Evolutionary conservation across 2,888 invertebrate genomes (phyloP), one percentile per base, ranked within the genome.

Genomic region (Drosophila lutescens): DNA sequence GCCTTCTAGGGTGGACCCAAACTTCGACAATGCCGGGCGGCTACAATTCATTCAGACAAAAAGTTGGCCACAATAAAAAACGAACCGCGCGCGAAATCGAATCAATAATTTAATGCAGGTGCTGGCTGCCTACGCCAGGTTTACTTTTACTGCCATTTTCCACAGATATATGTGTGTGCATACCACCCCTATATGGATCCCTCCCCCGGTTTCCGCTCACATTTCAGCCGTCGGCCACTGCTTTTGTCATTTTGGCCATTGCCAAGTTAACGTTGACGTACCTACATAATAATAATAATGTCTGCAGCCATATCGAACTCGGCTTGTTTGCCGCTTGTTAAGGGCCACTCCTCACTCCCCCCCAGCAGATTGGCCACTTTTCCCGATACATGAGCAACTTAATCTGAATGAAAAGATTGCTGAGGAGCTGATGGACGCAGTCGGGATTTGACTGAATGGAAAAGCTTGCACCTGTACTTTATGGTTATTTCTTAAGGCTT

Each of bases 21-120:
- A 76, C 77, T 76, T 74, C 81, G 79, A 79, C 79, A 71, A 68
- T 69, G 70, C 44, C 71, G 12, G 44, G 34, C 40, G 58, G 58
- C 62, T 17, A 74, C 75, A 74, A 74, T 68, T 74, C 74, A 74
- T 74, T 69, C 69, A 51, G 56, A 46, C 62, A 41, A 54, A 74
- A 62, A 73, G 66, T 74, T 53, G 32, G 67, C 84, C 77, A 86
- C 82, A 86, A 82, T 85, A 75, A 86, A 86, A 84, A 84, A 61
- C 76, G 82, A 84, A 73, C 68, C 78, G 87, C 74, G 81, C 82
- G 84, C 82, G 76, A 82, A 85, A 85, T 85, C 82, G 82, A 83
- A 83, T 83, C 83, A 83, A 83, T 87, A 83, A 85, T 87, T 85
- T 82, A 87, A 87, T 83, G 87, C 87, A 83, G 87, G 78, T 61